Percentiles rank a stretch among this genome's conserved stretches.
phyloP scores from a whole-genome alignment of 2,888 invertebrate genomes.

The Stenodema calcarata region DNA sequence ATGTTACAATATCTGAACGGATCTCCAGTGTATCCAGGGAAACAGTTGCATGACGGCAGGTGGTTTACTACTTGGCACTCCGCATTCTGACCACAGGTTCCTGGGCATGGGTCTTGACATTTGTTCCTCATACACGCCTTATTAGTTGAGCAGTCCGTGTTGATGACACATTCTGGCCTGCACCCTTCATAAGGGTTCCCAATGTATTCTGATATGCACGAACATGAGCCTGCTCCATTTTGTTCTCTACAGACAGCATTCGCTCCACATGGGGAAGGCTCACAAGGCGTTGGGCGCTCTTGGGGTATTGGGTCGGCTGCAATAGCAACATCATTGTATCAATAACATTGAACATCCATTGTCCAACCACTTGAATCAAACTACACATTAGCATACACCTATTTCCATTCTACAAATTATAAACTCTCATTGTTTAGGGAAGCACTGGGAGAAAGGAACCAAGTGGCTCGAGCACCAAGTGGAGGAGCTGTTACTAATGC shows the following conservation, averaged over 20 bases:
- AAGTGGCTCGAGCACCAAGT: slow-evolving; percentile 69
- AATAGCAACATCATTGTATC: not conserved
- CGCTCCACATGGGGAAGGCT: slow-evolving; percentile 79
- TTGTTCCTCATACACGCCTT: slow-evolving; percentile 75
- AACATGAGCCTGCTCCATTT: slow-evolving; percentile 77
- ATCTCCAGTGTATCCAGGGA: slow-evolving; percentile 78
- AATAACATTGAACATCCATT: not conserved
- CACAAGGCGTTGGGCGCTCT: slow-evolving; percentile 69
- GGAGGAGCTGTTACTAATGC: slow-evolving; percentile 74
- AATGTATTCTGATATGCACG: slow-evolving; percentile 74
- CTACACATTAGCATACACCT: not conserved
- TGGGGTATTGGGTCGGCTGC: slow-evolving; percentile 32
- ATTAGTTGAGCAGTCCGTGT: slow-evolving; percentile 70
- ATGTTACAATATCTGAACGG: slow-evolving; percentile 61
- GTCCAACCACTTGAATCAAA: not conserved
- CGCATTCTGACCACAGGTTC: slow-evolving; percentile 79
- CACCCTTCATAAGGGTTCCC: slow-evolving; percentile 81
- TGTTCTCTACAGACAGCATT: slow-evolving; percentile 79
- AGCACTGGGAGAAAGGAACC: slow-evolving; percentile 67
- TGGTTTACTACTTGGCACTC: slow-evolving; percentile 84
- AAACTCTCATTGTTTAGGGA: slow-evolving; percentile 53
- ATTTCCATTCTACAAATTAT: not conserved
- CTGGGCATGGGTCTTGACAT: slow-evolving; percentile 77
- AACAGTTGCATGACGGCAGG: slow-evolving; percentile 78
- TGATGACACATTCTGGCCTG: slow-evolving; percentile 80